Base-by-base conservation (phyloP, 1,140 invertebrate genomes). In the Drosophila kohkoa region DNA sequence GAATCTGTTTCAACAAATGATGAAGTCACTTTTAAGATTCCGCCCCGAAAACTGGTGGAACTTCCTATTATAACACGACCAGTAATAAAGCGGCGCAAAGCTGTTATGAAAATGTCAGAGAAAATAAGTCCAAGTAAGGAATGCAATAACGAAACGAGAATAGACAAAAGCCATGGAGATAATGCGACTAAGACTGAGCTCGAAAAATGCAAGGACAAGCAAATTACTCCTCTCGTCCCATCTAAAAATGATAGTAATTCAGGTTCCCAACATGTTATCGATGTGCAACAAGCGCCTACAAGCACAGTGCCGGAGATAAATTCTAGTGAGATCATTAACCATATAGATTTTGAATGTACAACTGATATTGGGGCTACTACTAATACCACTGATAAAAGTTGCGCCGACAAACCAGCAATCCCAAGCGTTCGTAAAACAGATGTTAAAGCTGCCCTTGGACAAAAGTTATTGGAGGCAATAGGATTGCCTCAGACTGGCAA, bases 401-500 rank as follows among this genome's bases (percentile, higher is more conserved):
- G 8, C 11, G 2, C 11, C 28, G 70, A 41, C 6, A 75, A 64
- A 54, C 13, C 41, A 20, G 30, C 59, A 1, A 25, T 25, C 2
- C 5, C 54, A 45, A 54, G 45, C 15, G 45, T 10, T 30, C 81
- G 81, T 5, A 90, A 88, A 62, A 66, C 75, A 10, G 73, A 75
- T 49, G 78, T 78, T 0, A 92, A 92, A 46, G 65, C 90, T 25
- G 81, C 75, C 4, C 76, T 92, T 1, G 90, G 90, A 0, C 83
- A 92, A 68, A 91, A 92, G 63, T 74, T 92, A 3, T 38, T 92
- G n/a, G 83, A 92, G 57, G 90, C 90, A 0, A 89, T 92, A 8
- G 90, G 90, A 0, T 48, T 92, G 10, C 87, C 86, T 3, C 88
- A 86, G 43, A 20, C 54, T 8, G 80, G 75, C 0, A 81, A 81